A percentile compares a stretch with the other conserved stretches of the same genome.
Conservation (phyloP, 2,888 invertebrate genomes). For the Microctonus brassicae region DNA sequence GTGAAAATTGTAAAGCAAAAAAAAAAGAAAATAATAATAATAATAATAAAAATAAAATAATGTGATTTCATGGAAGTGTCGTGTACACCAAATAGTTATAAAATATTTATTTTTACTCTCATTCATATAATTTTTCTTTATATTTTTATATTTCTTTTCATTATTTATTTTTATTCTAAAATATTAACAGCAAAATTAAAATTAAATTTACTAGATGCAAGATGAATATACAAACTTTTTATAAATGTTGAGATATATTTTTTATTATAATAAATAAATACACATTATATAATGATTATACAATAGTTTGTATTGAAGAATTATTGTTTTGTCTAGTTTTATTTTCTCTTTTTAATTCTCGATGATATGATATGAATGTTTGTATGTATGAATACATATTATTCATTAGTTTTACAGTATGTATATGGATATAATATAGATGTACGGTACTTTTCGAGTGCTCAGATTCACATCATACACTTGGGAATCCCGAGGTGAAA, state of each 20-base stretch:
- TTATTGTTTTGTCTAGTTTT: no score
- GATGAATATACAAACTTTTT: no score
- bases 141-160: neutral
- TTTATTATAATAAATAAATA: no score
- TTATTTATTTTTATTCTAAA: neutral
- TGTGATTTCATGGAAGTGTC: constrained; percentile 15
- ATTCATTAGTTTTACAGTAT: neutral
- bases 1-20: neutral
- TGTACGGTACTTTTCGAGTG: neutral
- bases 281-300: no score
- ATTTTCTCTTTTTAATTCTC: no score
- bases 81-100: constrained; percentile 5
- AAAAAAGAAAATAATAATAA: constrained; percentile 11
- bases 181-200: neutral
- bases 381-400: no score
- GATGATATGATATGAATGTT: no score
- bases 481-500: neutral
- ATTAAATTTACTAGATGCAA: neutral
- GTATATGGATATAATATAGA: neutral
- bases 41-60: constrained; percentile 19
- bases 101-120: no score
- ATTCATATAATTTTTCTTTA: no score
- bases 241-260: neutral
- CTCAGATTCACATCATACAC: constrained; percentile 3
- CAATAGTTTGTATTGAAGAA: neutral